Evolutionary conservation across 1,140 invertebrate genomes (phyloP).

Genomic region (Cheumatopsyche charites): DNA sequence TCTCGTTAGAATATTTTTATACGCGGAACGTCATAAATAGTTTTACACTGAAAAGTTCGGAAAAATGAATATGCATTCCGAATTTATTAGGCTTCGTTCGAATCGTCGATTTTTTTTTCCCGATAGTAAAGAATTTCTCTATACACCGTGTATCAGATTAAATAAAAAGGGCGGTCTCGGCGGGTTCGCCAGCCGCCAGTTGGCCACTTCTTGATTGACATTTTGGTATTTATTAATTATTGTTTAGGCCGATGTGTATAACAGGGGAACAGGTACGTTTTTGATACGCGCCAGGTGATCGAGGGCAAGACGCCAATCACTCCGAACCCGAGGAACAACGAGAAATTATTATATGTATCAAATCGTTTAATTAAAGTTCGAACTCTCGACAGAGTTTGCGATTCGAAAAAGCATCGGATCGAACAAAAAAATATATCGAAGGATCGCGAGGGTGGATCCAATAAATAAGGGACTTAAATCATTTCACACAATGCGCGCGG

Average conservation of each 20-base stretch:
- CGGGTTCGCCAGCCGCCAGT: conserved; percentile 38
- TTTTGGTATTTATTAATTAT: conserved; percentile 48
- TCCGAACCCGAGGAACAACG: not conserved
- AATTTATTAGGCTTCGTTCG: no score
- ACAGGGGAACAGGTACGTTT: conserved; percentile 16
- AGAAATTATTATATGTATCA: no score
- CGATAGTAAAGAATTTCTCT: no score
- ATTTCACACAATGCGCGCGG: conserved; percentile 42
- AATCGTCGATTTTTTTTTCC: no score
- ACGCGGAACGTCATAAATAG: no score
- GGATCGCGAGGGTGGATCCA: conserved; percentile 37
- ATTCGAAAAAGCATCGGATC: not conserved
- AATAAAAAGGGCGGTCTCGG: conserved; percentile 34
- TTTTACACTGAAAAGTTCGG: no score
- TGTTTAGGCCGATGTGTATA: conserved; percentile 40
- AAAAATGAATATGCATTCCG: not conserved
- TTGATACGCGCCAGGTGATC: conserved; percentile 27
- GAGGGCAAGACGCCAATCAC: conserved; percentile 17
- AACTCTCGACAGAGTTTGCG: not conserved
- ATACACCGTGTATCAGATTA: conserved; percentile 15
- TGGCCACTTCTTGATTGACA: conserved; percentile 44
- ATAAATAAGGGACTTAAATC: conserved; percentile 48
- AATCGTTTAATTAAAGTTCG: not conserved
- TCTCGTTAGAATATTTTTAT: no score
- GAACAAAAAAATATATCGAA: conserved; percentile 9